These are phyloP conservation scores for Leptinotarsa lineolata DNA, from an alignment of 1,140 invertebrate species.

Conservation along the genomic window DNA sequence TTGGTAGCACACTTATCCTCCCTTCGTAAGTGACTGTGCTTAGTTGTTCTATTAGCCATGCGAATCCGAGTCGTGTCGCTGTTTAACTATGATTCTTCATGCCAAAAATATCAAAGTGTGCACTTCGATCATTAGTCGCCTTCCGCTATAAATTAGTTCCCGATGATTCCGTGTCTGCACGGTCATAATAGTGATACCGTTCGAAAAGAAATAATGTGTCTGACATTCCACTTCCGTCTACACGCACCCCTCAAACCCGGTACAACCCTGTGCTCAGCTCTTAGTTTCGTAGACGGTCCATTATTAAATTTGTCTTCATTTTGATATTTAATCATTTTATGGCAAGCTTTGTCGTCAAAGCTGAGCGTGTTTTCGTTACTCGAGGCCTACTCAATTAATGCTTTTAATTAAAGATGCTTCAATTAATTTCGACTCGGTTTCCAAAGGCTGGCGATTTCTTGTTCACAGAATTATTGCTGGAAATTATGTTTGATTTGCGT, in stretches of 20 bases:
- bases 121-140: neutral
- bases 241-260: conserved; percentile 20
- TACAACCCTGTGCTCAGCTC: conserved; percentile 39
- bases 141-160: neutral
- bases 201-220: conserved; percentile 12
- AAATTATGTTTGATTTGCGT: conserved; percentile 32
- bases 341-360: conserved; percentile 49
- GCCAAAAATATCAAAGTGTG: neutral
- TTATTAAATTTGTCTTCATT: conserved; percentile 51
- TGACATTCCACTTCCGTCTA: conserved; percentile 16
- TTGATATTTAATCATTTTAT: conserved; percentile 53
- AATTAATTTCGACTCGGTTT: conserved; percentile 47
- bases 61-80: no score
- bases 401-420: conserved; percentile 49
- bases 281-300: conserved; percentile 39
- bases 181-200: conserved; percentile 6
- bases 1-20: no score
- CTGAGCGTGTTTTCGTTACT: conserved; percentile 39
- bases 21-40: no score
- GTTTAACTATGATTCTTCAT: no score
- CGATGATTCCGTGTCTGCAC: conserved; percentile 5
- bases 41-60: no score
- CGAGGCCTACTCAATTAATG: conserved; percentile 43
- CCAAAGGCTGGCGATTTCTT: conserved; percentile 26
- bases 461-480: conserved; percentile 30